Conservation (phyloP, 2,113 vertebrate species). For the Ifrita kowaldi region DNA sequence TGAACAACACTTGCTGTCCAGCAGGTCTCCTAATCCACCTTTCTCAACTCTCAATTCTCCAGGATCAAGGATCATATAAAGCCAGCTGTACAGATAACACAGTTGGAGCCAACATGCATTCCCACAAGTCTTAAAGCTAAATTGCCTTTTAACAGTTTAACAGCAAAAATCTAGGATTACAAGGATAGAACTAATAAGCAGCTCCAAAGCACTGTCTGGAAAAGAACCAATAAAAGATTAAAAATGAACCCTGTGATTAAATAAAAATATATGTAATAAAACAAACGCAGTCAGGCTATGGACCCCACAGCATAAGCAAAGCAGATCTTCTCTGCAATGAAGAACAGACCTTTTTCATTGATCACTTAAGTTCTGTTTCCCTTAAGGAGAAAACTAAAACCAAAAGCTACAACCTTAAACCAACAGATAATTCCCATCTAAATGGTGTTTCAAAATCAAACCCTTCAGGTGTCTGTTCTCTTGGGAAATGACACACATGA, state of each 20-base stretch:
- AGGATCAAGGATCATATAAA: conserved; percentile 17
- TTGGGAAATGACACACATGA: background rate
- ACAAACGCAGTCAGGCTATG: background rate
- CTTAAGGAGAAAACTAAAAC: background rate
- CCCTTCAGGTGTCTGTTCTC: background rate
- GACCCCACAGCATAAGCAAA: background rate
- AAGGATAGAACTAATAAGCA: conserved; percentile 10
- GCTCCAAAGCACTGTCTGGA: conserved; percentile 5
- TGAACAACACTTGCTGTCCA: background rate
- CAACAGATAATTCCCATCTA: background rate
- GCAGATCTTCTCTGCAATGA: background rate
- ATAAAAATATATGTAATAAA: background rate
- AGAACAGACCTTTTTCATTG: background rate
- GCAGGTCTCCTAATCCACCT: conserved; percentile 18
- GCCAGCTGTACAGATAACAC: conserved; percentile 1
- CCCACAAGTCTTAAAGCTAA: conserved; percentile 4
- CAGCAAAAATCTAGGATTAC: conserved; percentile 34
- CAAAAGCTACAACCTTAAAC: background rate
- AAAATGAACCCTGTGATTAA: background rate
- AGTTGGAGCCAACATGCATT: background rate
- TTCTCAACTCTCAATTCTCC: background rate
- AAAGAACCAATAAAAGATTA: conserved; percentile 33
- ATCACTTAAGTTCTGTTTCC: background rate
- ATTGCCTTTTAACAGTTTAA: conserved; percentile 34
- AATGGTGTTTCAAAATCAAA: background rate